A percentile compares a stretch with the other conserved stretches of the same genome.
phyloP scores from a whole-genome alignment of 2,888 invertebrate species.

The Callinectes sapidus region DNA sequence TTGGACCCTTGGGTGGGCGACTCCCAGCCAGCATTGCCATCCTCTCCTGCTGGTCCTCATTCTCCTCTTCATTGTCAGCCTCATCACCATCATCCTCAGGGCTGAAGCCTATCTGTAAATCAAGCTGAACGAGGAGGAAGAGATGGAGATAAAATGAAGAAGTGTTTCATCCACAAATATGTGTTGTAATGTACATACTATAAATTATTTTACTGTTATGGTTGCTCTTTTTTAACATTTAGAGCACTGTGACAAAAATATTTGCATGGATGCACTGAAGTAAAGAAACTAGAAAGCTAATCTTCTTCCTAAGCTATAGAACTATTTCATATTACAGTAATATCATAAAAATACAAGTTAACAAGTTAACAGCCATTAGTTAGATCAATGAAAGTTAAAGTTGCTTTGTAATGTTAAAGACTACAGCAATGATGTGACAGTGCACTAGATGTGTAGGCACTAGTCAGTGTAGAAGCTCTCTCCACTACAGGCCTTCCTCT shows the following conservation, averaged over 20 bases:
- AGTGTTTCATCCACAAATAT: not conserved
- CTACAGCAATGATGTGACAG: not conserved
- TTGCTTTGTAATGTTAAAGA: not conserved
- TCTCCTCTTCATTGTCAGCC: slow-evolving; percentile 61
- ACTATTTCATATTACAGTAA: too few relatives aligned
- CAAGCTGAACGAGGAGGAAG: slow-evolving; percentile 22
- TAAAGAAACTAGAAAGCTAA: too few relatives aligned
- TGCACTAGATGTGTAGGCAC: not conserved
- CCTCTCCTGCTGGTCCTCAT: slow-evolving; percentile 46
- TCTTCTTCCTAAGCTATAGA: too few relatives aligned
- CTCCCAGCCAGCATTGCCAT: slow-evolving; percentile 49
- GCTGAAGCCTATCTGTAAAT: slow-evolving; percentile 47
- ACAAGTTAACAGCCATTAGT: too few relatives aligned
- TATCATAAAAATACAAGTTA: too few relatives aligned
- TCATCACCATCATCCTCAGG: slow-evolving; percentile 57
- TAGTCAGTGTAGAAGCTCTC: not conserved
- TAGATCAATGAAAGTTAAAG: too few relatives aligned
- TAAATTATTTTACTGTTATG: too few relatives aligned
- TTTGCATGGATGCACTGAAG: too few relatives aligned
- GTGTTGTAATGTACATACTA: too few relatives aligned
- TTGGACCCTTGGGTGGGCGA: not conserved
- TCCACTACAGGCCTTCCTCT: not conserved
- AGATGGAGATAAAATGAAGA: not conserved
- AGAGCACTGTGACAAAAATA: too few relatives aligned
- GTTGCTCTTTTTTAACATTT: too few relatives aligned